Evolutionary conservation across 2,113 vertebrate genomes (phyloP).

Genomic region (Dasypus novemcinctus): DNA sequence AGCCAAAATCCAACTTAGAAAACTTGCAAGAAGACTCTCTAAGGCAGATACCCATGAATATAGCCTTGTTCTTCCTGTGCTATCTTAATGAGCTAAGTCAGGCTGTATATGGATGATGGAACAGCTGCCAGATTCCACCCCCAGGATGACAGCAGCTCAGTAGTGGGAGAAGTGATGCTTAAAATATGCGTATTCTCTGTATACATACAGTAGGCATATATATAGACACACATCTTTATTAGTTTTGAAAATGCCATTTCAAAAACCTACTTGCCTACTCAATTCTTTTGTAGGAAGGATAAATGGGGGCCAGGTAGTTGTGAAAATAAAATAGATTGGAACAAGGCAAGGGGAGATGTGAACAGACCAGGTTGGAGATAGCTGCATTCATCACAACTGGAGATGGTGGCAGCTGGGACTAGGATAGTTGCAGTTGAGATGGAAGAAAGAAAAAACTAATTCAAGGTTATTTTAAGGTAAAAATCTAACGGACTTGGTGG

Average conservation of each 20-base stretch:
- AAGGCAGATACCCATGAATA: background rate
- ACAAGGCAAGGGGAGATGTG: background rate
- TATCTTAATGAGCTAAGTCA: conserved; percentile 40
- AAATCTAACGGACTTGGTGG: background rate
- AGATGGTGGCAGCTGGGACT: background rate
- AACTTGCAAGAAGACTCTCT: background rate
- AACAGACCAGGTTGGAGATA: background rate
- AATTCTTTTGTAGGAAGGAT: background rate
- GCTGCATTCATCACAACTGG: background rate
- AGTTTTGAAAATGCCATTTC: conserved; percentile 62
- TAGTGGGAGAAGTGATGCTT: conserved; percentile 60
- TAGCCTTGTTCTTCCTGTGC: conserved; percentile 26
- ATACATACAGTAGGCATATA: conserved; percentile 61
- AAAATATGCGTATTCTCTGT: conserved; percentile 64
- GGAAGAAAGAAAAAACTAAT: background rate
- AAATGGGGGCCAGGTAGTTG: background rate
- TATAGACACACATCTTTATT: conserved; percentile 46
- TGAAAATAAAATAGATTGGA: background rate
- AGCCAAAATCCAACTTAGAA: background rate
- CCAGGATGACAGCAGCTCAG: conserved; percentile 50
- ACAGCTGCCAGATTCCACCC: conserved; percentile 58
- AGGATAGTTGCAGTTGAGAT: background rate
- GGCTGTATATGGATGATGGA: conserved; percentile 55
- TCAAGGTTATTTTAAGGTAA: background rate
- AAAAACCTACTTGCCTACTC: conserved; percentile 28